Base-by-base conservation (phyloP, 2,888 invertebrate genomes). In the Fissipunctia ypsillon region DNA sequence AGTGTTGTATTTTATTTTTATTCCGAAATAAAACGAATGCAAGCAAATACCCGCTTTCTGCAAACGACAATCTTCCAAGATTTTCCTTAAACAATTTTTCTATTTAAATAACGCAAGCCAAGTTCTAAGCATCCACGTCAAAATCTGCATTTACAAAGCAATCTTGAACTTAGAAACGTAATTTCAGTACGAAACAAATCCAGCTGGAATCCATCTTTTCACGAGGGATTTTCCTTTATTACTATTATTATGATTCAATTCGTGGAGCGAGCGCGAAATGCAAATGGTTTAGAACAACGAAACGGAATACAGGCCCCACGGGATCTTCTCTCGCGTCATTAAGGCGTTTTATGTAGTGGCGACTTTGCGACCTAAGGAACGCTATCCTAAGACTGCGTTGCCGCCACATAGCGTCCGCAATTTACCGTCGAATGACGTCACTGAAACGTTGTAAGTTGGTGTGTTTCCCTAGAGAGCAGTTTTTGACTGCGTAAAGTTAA, bases 191-290 rank as follows among this genome's bases (percentile, higher is more conserved):
- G 41, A 67, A 68, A 67, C 57, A 70, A 67, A 78, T 81, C 45
- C 57, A 70, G 57, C 48, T 68, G n/a, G 48, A 35, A 65, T 61
- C 60, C 63, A 73, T 64, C 71, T 78, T 85, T 83, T 65, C 83
- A 57, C 65, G 28, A 63, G 66, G 83, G 75, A 74, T 76, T 85
- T 76, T 41, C 64, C 43, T 76, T 79, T 61, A 76, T 68, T 56
- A 70, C 70, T 80, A 75, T 73, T 80, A 75, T 73, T 83, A 83
- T 74, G 65, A 83, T 84, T 83, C 76, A 76, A 85, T 80, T 83
- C 75, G 70, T 56, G 38, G 52, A 64, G 52, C 57, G 54, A 73
- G 59, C 45, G 71, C 31, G 74, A 74, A 80, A 85, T 86, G 84
- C 76, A 77, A 84, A 86, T 80, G 52, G 35, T 50, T 73, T 73